phyloP scores from a whole-genome alignment of 2,888 invertebrate genomes.

The Caenorhabditis japonica region DNA sequence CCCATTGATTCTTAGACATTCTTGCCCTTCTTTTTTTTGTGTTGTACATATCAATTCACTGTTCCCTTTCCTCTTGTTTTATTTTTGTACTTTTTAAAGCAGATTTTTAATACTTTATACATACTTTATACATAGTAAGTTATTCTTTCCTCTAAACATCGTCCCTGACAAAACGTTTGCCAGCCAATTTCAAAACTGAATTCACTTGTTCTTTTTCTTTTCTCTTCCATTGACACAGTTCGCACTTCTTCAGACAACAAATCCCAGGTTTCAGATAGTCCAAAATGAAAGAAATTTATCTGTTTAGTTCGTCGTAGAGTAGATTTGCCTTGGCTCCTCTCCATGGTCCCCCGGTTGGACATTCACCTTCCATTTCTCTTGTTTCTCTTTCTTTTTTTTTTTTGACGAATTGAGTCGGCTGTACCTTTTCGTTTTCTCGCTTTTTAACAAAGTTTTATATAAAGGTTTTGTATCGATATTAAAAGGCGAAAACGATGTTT shows the following conservation, averaged over 20 bases:
- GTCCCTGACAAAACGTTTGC: conserved; percentile 3
- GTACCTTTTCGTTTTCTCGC: conserved; percentile 8
- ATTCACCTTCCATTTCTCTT: conserved; percentile 7
- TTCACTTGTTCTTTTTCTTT: background rate
- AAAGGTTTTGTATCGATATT: too few species aligned
- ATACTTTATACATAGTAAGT: conserved; percentile 48
- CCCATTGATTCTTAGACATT: conserved; percentile 7
- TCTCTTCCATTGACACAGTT: conserved; percentile 7
- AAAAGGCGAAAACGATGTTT: too few species aligned
- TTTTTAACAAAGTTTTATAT: conserved; percentile 28
- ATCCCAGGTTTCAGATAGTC: conserved; percentile 44
- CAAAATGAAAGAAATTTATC: conserved; percentile 34
- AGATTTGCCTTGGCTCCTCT: too few species aligned
- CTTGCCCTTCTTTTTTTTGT: conserved; percentile 16
- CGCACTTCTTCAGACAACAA: conserved; percentile 24
- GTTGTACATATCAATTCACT: background rate
- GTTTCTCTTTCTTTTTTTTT: too few species aligned
- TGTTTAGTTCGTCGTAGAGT: conserved; percentile 34
- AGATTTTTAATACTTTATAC: conserved; percentile 6
- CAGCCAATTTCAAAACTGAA: conserved; percentile 15
- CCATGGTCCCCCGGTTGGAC: conserved; percentile 35
- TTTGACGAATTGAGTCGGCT: conserved; percentile 15
- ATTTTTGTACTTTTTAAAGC: conserved; percentile 25
- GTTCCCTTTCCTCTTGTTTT: background rate
- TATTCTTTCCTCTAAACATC: conserved; percentile 26